A percentile compares a stretch with the other conserved stretches of the same genome.
phyloP scores from a whole-genome alignment of 37 sponge, comb jelly and placozoan genomes.

The Chondrosia reniformis region DNA sequence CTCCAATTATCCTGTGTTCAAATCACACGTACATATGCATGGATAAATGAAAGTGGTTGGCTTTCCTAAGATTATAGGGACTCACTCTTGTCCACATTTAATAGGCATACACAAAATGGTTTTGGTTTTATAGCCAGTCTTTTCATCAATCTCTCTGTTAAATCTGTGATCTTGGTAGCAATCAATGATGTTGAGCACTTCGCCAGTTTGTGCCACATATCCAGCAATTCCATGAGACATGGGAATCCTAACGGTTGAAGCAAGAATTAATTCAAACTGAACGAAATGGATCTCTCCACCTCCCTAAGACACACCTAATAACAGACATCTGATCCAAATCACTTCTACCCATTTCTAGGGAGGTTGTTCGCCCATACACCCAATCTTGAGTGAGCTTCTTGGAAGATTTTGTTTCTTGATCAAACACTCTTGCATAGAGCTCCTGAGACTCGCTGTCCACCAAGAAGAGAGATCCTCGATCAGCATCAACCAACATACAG shows the following conservation, averaged over 20 bases:
- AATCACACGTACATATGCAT: too few relatives aligned
- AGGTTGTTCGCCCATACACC: not conserved
- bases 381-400: conserved; percentile 12
- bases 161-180: conserved; percentile 22
- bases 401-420: not conserved
- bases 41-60: too few relatives aligned
- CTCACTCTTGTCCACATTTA: conserved; percentile 42
- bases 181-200: conserved; percentile 28
- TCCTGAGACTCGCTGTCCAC: conserved; percentile 32
- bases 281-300: too few relatives aligned
- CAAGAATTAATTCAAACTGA: not conserved
- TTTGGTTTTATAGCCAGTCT: conserved; percentile 45
- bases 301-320: not conserved
- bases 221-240: conserved; percentile 44
- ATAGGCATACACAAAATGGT: conserved; percentile 67
- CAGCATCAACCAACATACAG: conserved; percentile 17
- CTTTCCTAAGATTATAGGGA: too few relatives aligned
- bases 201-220: conserved; percentile 27
- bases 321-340: not conserved
- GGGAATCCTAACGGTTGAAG: conserved; percentile 29
- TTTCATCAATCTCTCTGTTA: conserved; percentile 46
- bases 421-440: conserved; percentile 44
- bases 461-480: conserved; percentile 44
- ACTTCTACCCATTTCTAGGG: not conserved
- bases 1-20: conserved; percentile 66